Conservation (phyloP, 1,140 invertebrate genomes). For the Drosophila burlai region DNA sequence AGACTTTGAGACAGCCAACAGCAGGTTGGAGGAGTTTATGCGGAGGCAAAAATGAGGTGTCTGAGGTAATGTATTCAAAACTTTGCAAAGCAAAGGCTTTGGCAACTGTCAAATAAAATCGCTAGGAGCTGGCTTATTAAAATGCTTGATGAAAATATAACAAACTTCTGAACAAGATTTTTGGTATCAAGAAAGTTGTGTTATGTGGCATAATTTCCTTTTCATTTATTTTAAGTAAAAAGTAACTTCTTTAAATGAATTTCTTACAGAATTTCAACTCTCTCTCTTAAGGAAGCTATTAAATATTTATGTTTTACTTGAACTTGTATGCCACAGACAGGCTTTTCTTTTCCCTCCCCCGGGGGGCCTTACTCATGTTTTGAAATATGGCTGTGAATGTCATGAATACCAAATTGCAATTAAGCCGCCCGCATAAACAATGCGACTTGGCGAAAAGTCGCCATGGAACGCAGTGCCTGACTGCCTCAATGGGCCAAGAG, state of each 20-base stretch:
- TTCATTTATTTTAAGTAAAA: background rate
- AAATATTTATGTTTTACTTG: slow-evolving; percentile 10
- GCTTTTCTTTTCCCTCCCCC: background rate
- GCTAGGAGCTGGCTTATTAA: background rate
- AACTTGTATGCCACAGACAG: slow-evolving; percentile 1
- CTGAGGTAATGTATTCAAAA: slow-evolving; percentile 8
- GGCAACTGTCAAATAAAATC: background rate
- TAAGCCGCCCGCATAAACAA: slow-evolving; percentile 45
- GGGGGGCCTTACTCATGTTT: background rate
- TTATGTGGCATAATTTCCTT: background rate
- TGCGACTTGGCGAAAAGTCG: slow-evolving; percentile 33
- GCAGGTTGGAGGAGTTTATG: slow-evolving; percentile 12
- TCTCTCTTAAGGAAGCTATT: background rate
- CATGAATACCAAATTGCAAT: slow-evolving; percentile 36
- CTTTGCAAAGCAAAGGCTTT: background rate
- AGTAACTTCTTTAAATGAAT: background rate
- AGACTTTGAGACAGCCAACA: background rate
- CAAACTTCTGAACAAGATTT: background rate
- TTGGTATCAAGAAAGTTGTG: background rate
- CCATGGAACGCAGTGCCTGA: slow-evolving; percentile 2
- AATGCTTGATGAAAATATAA: background rate
- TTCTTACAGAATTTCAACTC: background rate
- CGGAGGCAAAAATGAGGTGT: background rate
- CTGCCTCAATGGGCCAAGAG: slow-evolving; percentile 26
- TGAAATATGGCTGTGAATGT: slow-evolving; percentile 11